Base-by-base conservation (phyloP, 1,140 invertebrate genomes). In the Oryzaephilus surinamensis region DNA sequence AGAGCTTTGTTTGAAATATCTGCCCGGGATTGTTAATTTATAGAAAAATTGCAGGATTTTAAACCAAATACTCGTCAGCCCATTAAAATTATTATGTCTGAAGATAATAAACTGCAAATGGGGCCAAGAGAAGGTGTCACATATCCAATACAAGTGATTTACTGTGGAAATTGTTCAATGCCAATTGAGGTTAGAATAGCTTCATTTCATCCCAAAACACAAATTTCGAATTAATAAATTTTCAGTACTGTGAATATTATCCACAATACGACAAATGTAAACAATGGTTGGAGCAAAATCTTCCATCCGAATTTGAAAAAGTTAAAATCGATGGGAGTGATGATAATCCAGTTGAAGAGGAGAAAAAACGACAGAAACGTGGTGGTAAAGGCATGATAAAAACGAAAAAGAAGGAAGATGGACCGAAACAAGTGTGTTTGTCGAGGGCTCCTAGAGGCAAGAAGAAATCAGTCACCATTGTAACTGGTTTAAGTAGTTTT, bases 181-280 rank as follows among this genome's bases (percentile, higher is more conserved):
- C 90, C 90, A 6, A 81, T 91, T 58, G 91, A 95, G 69, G 79
- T 81, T 69, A 66, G 56, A 24, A 43, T 24, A 14, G 2, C 12
- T 11, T 36, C 36, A n/a, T 36, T 23, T 17, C 8, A 31, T n/a
- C 11, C 4, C 4, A 24, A 24, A 24, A 6, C 8, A 35, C n/a
- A 13, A 31, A 28, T 45, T 38, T 29, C n/a, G 26, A 14, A 19
- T 62, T 41, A 34, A 57, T 5, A 20, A 20, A n/a, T 31, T 62
- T 71, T 28, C 60, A 92, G 82, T 99, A 97, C 60, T 98, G 95
- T 63, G 94, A 97, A 73, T 97, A 92, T 66, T 95, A 95, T 68
- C 92, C 93, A 23, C 88, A 94, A 59, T 92, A 91, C 66, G 94
- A 96, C 41, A 95, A 95, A 66, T 99, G 95, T 60, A 95, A 94